Base-by-base conservation (phyloP, 92 coral and sea anemone species). In the Siderastrea radians region DNA sequence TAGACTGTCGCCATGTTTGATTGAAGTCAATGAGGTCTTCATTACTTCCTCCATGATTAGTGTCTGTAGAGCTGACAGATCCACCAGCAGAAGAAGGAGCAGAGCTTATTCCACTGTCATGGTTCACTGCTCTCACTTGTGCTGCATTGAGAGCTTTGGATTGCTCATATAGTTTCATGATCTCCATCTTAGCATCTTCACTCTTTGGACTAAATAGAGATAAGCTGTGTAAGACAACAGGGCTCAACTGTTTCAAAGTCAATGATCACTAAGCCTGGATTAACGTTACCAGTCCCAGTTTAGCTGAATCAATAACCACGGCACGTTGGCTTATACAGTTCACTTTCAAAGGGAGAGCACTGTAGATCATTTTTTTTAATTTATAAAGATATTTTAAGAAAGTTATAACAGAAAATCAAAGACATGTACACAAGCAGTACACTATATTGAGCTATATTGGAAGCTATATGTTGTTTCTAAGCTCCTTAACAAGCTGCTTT, bases 31-130 rank as follows among this genome's bases (percentile, higher is more conserved):
- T 90, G n/a, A 97, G 89, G 80, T 97, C 98, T 16, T 97, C 98
- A 10, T 95, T 93, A 80, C 98, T 95, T 11, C 98, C 98, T n/a
- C 98, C 99, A 19, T 93, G 94, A 85, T 89, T 95, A 7, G 99
- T 97, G 63, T 97, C 99, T 9, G 94, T 94, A 12, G 98, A 97
- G 74, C 99, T 97, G 54, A 97, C 99, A 0, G 99, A 97, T n/a
- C 98, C 96, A 9, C 98, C 93, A 62, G 99, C 99, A 5, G 97
- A 93, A 43, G 97, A 84, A 54, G 95, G 94, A 16, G 95, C 90
- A 48, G 99, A 97, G 51, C 99, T 94, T 53, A 97, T 89, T 47
- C 99, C 99, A 55, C 99, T 97, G 86, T 97, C 99, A 64, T 89
- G 87, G 63, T 96, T 89, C 3, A 86, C 91, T 51, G 91, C 87